Percentiles rank a stretch among this genome's conserved stretches.
Evolutionary conservation across 2,797 vertebrate species (phyloP).

Genomic region (Todus mexicanus): DNA sequence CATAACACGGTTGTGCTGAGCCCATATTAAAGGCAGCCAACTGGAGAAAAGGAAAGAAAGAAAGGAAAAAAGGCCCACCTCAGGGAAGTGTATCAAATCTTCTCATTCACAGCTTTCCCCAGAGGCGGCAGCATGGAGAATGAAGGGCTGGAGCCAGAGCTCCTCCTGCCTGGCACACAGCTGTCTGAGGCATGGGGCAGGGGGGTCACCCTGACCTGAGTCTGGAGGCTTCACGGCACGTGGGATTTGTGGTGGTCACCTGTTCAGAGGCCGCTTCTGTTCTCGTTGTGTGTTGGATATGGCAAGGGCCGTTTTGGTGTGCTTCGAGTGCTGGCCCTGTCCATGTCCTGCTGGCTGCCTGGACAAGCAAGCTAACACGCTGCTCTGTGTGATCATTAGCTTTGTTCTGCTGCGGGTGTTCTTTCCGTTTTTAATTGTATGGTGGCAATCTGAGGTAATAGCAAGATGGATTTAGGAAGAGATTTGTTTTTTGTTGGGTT

Average conservation of each 20-base stretch:
- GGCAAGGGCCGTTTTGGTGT: neutral
- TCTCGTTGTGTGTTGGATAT: neutral
- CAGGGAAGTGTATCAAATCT: constrained; percentile 46
- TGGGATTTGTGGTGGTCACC: neutral
- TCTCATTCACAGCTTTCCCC: neutral
- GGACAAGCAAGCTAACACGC: neutral
- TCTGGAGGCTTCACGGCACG: neutral
- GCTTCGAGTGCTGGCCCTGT: accelerated
- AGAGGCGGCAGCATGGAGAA: constrained; percentile 14
- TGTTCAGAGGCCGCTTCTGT: neutral
- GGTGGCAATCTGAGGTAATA: neutral
- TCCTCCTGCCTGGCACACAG: neutral
- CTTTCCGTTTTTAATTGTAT: neutral
- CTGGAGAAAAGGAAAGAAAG: neutral
- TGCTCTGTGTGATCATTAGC: neutral
- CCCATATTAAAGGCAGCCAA: constrained; percentile 13
- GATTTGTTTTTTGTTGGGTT: neutral
- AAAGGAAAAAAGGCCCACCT: neutral
- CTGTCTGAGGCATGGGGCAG: neutral
- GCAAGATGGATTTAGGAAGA: neutral
- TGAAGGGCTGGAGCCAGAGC: neutral
- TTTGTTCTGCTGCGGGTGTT: neutral
- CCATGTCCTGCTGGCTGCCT: neutral
- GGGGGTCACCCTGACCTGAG: neutral
- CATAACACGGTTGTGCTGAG: neutral